These are phyloP conservation scores for Sciaenops ocellatus DNA, from an alignment of 2,797 vertebrate genomes.

Conservation along the genomic window DNA sequence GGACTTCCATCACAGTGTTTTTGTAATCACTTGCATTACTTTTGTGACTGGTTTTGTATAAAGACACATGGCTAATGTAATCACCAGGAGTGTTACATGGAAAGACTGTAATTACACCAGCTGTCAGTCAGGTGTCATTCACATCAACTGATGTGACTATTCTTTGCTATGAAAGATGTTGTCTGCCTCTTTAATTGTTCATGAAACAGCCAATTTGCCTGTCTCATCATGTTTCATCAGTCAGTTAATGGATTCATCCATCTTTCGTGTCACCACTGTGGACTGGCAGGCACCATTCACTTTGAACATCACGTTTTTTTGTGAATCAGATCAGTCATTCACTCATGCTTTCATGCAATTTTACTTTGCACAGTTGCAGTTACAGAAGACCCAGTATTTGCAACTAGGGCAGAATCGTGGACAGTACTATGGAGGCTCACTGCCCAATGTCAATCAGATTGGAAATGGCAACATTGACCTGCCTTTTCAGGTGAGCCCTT, in stretches of 20 bases:
- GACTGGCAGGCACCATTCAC: constrained; percentile 60
- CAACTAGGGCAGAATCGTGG: constrained; percentile 98
- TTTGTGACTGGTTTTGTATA: constrained; percentile 34
- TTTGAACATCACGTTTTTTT: constrained; percentile 70
- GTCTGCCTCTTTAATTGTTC: constrained; percentile 54
- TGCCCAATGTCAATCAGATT: constrained; percentile 99
- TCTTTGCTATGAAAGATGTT: constrained; percentile 50
- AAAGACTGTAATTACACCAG: constrained; percentile 53
- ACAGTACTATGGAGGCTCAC: constrained; percentile 98
- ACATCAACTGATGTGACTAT: constrained; percentile 51
- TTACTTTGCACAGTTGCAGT: constrained; percentile 96
- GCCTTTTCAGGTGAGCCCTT: constrained; percentile 97
- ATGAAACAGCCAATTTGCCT: constrained; percentile 58
- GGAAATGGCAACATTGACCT: constrained; percentile 97
- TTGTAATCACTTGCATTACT: constrained; percentile 36
- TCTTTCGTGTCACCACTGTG: constrained; percentile 52
- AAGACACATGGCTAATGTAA: constrained; percentile 43
- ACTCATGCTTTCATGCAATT: constrained; percentile 88
- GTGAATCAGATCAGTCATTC: constrained; percentile 82
- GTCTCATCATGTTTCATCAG: constrained; percentile 53
- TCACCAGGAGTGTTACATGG: constrained; percentile 57
- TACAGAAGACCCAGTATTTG: constrained; percentile 99
- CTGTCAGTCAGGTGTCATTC: constrained; percentile 65
- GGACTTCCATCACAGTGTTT: constrained; percentile 34
- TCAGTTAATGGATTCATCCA: constrained; percentile 48